Evolutionary conservation across 2,888 invertebrate species (phyloP).

Genomic region (Caenorhabditis sinica): DNA sequence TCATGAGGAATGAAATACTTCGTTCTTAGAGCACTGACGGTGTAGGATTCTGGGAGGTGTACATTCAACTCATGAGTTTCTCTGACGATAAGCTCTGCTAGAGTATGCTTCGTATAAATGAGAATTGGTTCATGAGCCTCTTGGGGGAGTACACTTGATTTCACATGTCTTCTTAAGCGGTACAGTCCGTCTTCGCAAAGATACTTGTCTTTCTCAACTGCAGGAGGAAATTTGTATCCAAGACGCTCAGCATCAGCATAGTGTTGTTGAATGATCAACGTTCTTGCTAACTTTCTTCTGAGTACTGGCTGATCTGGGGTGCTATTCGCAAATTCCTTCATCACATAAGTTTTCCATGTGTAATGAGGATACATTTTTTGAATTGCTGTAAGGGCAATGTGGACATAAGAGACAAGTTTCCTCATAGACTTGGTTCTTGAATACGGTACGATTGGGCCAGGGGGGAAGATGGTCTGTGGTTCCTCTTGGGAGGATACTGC

Average conservation of each 20-base stretch:
- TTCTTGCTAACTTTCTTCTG: background rate
- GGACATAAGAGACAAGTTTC: conserved; percentile 6
- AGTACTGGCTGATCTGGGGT: background rate
- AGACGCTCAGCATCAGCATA: background rate
- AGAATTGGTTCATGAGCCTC: conserved; percentile 76
- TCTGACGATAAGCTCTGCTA: background rate
- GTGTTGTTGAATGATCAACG: background rate
- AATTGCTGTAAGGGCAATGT: background rate
- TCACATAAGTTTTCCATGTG: background rate
- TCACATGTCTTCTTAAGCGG: background rate
- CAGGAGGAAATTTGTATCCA: background rate
- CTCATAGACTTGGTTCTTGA: background rate
- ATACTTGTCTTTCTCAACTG: background rate
- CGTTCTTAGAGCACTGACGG: background rate
- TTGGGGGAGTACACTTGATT: conserved; percentile 52
- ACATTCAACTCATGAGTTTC: conserved; percentile 10
- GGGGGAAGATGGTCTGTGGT: no score
- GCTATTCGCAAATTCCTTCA: background rate
- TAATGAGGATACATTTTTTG: background rate
- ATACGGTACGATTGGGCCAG: background rate
- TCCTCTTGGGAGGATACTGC: background rate
- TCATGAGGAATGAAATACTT: background rate
- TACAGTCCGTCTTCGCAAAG: background rate
- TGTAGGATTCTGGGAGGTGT: background rate
- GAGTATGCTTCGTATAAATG: conserved; percentile 73